Conservation (phyloP, 2,797 vertebrate species). For the Carcharodon carcharias region DNA sequence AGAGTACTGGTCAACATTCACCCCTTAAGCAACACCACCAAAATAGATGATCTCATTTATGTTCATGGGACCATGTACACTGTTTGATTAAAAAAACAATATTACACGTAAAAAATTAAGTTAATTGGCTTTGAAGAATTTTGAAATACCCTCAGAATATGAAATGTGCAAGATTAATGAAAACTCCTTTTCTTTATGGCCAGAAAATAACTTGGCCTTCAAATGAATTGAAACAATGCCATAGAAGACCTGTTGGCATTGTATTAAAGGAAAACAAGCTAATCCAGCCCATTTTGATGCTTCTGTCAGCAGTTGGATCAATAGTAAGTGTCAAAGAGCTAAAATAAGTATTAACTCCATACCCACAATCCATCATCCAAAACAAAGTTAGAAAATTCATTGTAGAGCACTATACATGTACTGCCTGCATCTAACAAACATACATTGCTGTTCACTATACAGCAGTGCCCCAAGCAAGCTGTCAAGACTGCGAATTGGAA, state of each 20-base stretch:
- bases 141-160: background rate
- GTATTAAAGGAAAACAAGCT: background rate
- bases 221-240: background rate
- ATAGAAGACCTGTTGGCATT: background rate
- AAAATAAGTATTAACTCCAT: background rate
- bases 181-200: too few species aligned
- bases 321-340: background rate
- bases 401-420: background rate
- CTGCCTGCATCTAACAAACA: background rate
- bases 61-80: background rate
- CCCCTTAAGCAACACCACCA: background rate
- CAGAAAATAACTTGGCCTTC: too few species aligned
- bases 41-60: background rate
- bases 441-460: slow-evolving; percentile 37
- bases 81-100: background rate
- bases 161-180: too few species aligned
- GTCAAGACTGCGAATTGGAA: slow-evolving; percentile 72
- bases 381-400: background rate
- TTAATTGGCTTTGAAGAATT: background rate
- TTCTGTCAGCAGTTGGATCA: background rate
- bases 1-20: background rate
- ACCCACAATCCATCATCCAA: background rate
- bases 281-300: background rate
- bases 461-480: slow-evolving; percentile 70
- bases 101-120: background rate